Base-by-base conservation (phyloP, 1,140 invertebrate species). In the Pemphigus obesinymphae region DNA sequence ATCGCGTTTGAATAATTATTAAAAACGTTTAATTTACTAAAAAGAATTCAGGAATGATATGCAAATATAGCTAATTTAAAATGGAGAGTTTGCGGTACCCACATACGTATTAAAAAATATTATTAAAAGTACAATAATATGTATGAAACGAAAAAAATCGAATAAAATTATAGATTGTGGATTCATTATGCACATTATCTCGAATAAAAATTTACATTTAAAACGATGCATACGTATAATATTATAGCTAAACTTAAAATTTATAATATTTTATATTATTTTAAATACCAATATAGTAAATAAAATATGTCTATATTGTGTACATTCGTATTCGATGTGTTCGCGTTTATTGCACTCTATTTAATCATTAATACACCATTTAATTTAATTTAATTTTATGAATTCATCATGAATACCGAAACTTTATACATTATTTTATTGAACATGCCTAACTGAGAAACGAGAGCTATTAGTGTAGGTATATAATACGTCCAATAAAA, bases 1-100 rank as follows among this genome's bases (percentile, higher is more conserved):
- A n/a, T 5, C 31, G 13, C 20, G n/a, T 68, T 68, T 68, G n/a
- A 68, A 40, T 68, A 37, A 68, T 68, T 68, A 68, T 68, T 68
- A 68, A 68, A 68, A 68, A 37, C 34, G 20, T 37, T 37, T 68
- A 37, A 37, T 68, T 23, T 37, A 68, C 34, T 68, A 37, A 68
- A 68, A n/a, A 68, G 31, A n/a, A 40, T 40, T 68, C 2, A 40
- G 63, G 37, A 68, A 20, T 40, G 37, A 68, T 31, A 37, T 66
- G 20, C 20, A 68, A 37, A 68, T 68, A 40, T 23, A 23, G 34
- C 34, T 37, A 68, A 43, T 70, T 70, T 70, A 70, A 70, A 70
- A 43, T 43, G 37, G 11, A 70, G 43, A 23, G n/a, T 70, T 68
- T 70, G 26, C 6, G 10, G 20, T 43, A 43, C 11, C n/a, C 34